Percentiles rank a stretch among this genome's conserved stretches.
phyloP scores from a whole-genome alignment of 2,888 invertebrate species.

The Sympetrum striolatum region DNA sequence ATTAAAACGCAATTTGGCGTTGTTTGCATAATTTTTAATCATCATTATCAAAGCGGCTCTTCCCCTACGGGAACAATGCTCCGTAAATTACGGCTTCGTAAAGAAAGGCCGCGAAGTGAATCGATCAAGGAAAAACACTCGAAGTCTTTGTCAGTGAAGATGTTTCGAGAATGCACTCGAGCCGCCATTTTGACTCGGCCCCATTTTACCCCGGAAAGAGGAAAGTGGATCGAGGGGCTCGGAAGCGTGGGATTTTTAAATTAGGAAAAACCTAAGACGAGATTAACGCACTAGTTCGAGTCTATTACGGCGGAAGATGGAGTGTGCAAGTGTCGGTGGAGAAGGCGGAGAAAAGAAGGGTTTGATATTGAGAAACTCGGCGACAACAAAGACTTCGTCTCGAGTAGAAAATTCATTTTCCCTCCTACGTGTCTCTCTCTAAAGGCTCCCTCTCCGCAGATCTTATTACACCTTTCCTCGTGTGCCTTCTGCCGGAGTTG shows the following conservation, averaged over 20 bases:
- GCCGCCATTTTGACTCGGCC: too few relatives aligned
- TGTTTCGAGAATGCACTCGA: too few relatives aligned
- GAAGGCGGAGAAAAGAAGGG: neutral
- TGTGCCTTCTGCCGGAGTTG: too few relatives aligned
- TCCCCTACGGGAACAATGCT: too few relatives aligned
- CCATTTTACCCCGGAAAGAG: neutral
- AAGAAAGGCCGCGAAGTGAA: too few relatives aligned
- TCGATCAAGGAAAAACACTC: too few relatives aligned
- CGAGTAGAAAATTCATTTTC: neutral
- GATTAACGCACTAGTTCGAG: neutral
- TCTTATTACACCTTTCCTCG: neutral
- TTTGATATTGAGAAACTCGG: neutral
- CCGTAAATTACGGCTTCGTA: too few relatives aligned
- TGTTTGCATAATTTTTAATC: too few relatives aligned
- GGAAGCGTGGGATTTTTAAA: neutral
- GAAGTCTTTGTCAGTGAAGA: too few relatives aligned
- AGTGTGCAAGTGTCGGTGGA: neutral
- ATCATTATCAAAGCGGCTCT: too few relatives aligned
- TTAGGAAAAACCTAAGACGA: neutral
- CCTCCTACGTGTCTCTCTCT: neutral
- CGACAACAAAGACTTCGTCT: neutral
- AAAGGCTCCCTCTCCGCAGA: neutral
- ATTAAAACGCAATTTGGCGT: too few relatives aligned
- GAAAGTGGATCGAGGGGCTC: neutral
- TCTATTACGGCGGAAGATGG: neutral